These are phyloP conservation scores for Chalcis sispes DNA, from an alignment of 2,888 invertebrate genomes.

Conservation along the genomic window DNA sequence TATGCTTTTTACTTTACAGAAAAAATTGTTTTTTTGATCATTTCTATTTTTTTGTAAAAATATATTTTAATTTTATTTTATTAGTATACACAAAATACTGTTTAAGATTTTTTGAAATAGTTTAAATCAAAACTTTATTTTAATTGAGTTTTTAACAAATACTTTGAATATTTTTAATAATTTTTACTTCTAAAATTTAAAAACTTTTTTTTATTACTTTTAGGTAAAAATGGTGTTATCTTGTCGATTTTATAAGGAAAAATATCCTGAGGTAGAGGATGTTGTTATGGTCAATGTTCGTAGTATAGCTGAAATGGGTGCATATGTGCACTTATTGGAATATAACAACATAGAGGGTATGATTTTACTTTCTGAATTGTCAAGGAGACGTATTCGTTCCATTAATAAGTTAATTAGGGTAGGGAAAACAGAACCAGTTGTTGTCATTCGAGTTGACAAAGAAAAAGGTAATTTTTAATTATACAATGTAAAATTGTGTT, in stretches of 20 bases:
- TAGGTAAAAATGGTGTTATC: conserved; percentile 87
- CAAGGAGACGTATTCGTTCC: conserved; percentile 97
- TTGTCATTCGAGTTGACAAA: conserved; percentile 99
- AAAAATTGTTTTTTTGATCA: not conserved
- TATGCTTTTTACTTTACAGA: conserved; percentile 23
- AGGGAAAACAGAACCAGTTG: conserved; percentile 98
- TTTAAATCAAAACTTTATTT: not conserved
- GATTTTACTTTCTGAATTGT: conserved; percentile 98
- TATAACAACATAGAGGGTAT: conserved; percentile 99
- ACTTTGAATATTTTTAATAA: not conserved
- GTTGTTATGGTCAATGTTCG: conserved; percentile 99
- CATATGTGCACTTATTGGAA: conserved; percentile 97
- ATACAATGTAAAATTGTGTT: too few relatives aligned
- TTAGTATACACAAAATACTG: not conserved
- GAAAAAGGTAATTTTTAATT: conserved; percentile 88
- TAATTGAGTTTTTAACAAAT: not conserved
- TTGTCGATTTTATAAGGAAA: conserved; percentile 98
- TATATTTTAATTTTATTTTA: not conserved
- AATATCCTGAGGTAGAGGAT: conserved; percentile 99
- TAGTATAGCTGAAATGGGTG: conserved; percentile 99
- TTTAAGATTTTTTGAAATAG: not conserved
- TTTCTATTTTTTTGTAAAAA: not conserved
- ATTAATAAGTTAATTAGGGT: conserved; percentile 99
- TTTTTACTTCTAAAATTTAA: not conserved
- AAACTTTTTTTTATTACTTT: conserved; percentile 14